Evolutionary conservation across 2,113 vertebrate genomes (phyloP).

Genomic region (Poeciliopsis prolifica): DNA sequence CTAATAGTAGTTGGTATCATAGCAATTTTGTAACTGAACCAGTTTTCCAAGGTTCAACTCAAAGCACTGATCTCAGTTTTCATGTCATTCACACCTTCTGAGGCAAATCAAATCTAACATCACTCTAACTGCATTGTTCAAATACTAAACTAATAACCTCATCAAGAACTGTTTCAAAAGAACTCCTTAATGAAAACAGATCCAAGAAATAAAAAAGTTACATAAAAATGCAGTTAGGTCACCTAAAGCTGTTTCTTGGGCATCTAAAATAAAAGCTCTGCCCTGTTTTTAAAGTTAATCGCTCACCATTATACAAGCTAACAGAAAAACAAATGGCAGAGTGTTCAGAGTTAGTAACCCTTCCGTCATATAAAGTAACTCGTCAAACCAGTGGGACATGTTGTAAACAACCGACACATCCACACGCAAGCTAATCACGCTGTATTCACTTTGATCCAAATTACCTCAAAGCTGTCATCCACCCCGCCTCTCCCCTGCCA

Average conservation of each 20-base stretch:
- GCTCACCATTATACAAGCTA: background rate
- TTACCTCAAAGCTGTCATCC: constrained; percentile 26
- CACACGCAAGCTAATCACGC: constrained; percentile 39
- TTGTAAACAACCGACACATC: constrained; percentile 37
- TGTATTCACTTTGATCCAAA: constrained; percentile 61
- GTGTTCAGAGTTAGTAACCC: background rate
- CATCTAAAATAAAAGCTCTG: background rate
- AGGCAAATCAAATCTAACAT: background rate
- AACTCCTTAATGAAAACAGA: no score
- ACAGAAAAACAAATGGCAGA: background rate
- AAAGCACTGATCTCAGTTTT: background rate
- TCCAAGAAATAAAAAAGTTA: background rate
- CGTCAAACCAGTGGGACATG: constrained; percentile 52
- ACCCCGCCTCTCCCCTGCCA: constrained; percentile 23
- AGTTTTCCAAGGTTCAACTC: background rate
- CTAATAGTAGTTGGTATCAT: background rate
- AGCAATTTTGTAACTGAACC: background rate
- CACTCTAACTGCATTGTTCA: background rate
- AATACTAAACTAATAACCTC: background rate
- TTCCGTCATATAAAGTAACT: constrained; percentile 14
- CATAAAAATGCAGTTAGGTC: background rate
- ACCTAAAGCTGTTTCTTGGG: background rate
- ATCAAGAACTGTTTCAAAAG: no score
- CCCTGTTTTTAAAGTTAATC: background rate
- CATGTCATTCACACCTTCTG: background rate